Conservation (phyloP, 2,113 vertebrate species). For the Gobio gobio region DNA sequence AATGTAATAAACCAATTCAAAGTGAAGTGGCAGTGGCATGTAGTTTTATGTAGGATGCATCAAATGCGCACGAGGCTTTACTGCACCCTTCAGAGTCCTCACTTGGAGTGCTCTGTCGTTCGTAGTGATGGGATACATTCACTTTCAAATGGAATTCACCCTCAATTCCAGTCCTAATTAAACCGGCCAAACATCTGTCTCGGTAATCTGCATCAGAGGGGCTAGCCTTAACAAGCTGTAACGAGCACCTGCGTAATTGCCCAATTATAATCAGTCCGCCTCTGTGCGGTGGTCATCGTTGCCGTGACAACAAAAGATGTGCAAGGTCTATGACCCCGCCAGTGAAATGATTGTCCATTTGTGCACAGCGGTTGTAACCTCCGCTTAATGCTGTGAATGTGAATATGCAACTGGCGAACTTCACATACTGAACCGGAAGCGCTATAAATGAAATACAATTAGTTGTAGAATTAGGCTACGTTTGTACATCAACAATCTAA, state of each 20-base stretch:
- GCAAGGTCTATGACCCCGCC: neutral
- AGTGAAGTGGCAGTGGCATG: neutral
- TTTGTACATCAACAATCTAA: too few relatives aligned
- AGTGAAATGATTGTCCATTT: neutral
- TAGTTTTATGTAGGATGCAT: neutral
- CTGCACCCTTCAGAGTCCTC: neutral
- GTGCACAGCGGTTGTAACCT: neutral
- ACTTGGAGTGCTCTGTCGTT: neutral
- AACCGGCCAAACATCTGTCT: conserved; percentile 38
- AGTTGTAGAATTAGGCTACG: too few relatives aligned
- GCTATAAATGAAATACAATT: too few relatives aligned
- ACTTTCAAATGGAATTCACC: conserved; percentile 3
- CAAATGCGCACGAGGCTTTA: neutral
- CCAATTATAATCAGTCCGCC: conserved; percentile 59
- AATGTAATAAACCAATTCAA: neutral
- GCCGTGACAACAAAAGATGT: neutral
- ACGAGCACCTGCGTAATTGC: conserved; percentile 54
- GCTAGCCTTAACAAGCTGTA: conserved; percentile 41
- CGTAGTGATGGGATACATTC: neutral
- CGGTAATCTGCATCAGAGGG: conserved; percentile 14
- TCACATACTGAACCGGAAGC: too few relatives aligned
- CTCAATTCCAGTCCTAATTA: conserved; percentile 29
- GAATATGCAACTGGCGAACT: too few relatives aligned
- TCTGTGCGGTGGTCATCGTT: neutral
- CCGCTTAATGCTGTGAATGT: too few relatives aligned